Percentiles rank a stretch among this genome's conserved stretches.
Evolutionary conservation across 2,888 invertebrate genomes (phyloP).

Genomic region (Volucella inflata): DNA sequence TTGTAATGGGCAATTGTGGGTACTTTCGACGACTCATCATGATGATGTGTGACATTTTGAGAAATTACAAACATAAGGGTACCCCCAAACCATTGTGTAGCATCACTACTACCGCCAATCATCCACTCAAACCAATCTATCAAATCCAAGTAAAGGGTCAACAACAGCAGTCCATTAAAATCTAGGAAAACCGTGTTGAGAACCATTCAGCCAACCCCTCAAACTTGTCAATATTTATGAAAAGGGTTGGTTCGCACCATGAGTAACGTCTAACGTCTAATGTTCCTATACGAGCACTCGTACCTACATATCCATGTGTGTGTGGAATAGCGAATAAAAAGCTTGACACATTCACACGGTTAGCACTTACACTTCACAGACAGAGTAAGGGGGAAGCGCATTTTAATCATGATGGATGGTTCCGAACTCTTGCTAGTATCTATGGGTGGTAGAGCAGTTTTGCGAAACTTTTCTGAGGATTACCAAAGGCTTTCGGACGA

Average conservation of each 20-base stretch:
- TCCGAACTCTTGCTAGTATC: constrained; percentile 22
- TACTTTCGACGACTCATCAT: constrained; percentile 16
- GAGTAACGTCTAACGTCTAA: too few species aligned
- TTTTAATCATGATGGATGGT: constrained; percentile 75
- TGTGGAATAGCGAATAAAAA: constrained; percentile 1
- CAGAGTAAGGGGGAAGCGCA: constrained; percentile 54
- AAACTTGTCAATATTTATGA: constrained; percentile 72
- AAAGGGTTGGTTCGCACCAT: constrained; percentile 44
- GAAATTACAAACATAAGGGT: constrained; percentile 3
- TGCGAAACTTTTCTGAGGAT: constrained; percentile 65
- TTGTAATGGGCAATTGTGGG: constrained; percentile 9
- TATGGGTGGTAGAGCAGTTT: constrained; percentile 37
- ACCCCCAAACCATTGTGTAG: neutral
- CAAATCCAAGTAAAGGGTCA: constrained; percentile 66
- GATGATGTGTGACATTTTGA: constrained; percentile 48
- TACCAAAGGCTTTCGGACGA: constrained; percentile 63
- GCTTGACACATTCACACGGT: constrained; percentile 64
- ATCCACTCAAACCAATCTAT: constrained; percentile 55
- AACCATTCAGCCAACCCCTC: neutral
- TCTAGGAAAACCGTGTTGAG: constrained; percentile 28
- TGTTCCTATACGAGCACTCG: too few species aligned
- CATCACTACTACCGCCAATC: constrained; percentile 46
- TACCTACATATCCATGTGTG: too few species aligned
- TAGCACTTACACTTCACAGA: constrained; percentile 50
- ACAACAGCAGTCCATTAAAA: constrained; percentile 69